Base-by-base conservation (phyloP, 2,888 invertebrate genomes). In the Mayetiola destructor region DNA sequence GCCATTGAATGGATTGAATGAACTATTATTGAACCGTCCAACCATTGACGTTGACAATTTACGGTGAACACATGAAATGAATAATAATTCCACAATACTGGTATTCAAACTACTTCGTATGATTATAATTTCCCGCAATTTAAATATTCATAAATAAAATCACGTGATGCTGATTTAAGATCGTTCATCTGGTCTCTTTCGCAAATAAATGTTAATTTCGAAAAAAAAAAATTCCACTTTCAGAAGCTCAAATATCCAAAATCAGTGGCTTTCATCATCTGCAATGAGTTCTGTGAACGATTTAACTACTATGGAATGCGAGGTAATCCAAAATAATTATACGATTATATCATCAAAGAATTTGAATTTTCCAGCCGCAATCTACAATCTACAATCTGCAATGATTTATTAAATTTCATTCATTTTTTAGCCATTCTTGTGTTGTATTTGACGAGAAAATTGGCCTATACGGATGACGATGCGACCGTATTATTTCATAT, bases 281-380 rank as follows among this genome's bases (percentile, higher is more conserved):
- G 85, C 64, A 90, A 92, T 73, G 96, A 96, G 70, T 94, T 95
- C 72, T 96, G 95, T 71, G 95, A 96, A 73, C 77, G 95, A 60
- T 96, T 95, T 73, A 88, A 87, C 58, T 96, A 81, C 72, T 96
- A 94, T 76, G 95, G 95, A 66, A 86, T 93, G 85, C 79, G 85
- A 80, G 87, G 92, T 93, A 75, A 80, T 32, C 2, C 14, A 21
- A 80, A 79, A 60, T 14, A 30, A 10, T 5, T 23, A 27, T 27
- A 23, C 9, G 23, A 23, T 6, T n/a, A 29, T 16, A 54, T 18
- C 23, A 30, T 32, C 14, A 14, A 16, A 29, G 12, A n/a, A 12
- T 16, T 30, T 10, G 14, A 30, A 23, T 23, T 5, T 21, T 23
- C n/a, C 10, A 20, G 20, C 48, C 32, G 32, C 12, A 12, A 8